These are phyloP conservation scores for Caretta caretta DNA, from an alignment of 2,113 vertebrate genomes.

Conservation along the genomic window DNA sequence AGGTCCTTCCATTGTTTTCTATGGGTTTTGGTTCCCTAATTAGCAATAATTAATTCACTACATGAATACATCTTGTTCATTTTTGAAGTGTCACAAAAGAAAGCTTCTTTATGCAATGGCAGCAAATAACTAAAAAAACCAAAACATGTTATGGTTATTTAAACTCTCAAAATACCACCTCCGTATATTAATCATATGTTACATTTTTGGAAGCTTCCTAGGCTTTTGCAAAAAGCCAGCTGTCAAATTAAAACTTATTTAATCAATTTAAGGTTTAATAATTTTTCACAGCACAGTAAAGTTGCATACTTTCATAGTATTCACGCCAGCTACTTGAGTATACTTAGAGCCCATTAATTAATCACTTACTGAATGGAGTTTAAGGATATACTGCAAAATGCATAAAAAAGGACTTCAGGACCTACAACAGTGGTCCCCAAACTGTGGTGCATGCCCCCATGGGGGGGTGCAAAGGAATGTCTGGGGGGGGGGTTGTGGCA, in stretches of 20 bases:
- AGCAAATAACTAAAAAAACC: not conserved
- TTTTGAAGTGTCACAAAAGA: not conserved
- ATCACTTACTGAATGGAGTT: not conserved
- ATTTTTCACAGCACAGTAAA: not conserved
- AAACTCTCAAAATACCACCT: not conserved
- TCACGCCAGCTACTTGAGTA: not conserved
- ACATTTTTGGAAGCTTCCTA: not conserved
- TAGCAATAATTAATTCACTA: not conserved
- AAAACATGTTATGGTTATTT: not conserved
- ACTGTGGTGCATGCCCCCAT: too few species aligned
- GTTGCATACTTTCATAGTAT: not conserved
- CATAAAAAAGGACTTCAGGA: not conserved
- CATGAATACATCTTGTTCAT: not conserved
- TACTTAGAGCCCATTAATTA: not conserved
- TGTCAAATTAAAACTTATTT: not conserved
- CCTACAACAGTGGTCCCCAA: too few species aligned
- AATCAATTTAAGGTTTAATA: not conserved
- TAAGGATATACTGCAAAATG: not conserved
- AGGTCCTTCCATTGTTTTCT: not conserved
- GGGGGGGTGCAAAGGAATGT: too few species aligned
- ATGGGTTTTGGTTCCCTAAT: rapidly evolving
- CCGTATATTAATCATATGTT: not conserved
- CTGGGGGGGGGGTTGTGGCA: too few species aligned
- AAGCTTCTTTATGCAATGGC: not conserved
- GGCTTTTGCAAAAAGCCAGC: not conserved